These are phyloP conservation scores for Phyllopteryx taeniolatus DNA, from an alignment of 2,113 vertebrate genomes.

Conservation along the genomic window DNA sequence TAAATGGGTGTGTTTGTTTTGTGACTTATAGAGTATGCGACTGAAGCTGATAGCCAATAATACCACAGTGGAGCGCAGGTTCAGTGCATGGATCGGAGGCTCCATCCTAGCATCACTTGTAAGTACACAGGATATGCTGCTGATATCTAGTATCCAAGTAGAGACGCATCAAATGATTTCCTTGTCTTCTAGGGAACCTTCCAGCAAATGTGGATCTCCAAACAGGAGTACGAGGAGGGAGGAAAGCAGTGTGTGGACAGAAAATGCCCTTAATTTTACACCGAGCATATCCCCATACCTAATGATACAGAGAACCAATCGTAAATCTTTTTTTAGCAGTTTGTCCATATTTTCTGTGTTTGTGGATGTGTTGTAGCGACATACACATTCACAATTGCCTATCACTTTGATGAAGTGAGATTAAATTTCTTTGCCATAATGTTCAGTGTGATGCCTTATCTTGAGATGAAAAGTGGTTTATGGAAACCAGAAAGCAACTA, in stretches of 20 bases:
- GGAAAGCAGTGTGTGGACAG: slow-evolving; percentile 98
- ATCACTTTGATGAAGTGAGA: slow-evolving; percentile 15
- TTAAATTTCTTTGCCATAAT: slow-evolving; percentile 20
- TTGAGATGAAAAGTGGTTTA: slow-evolving; percentile 8
- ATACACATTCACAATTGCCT: slow-evolving; percentile 22
- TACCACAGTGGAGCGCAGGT: slow-evolving; percentile 93
- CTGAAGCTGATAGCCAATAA: slow-evolving; percentile 98
- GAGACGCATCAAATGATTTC: background rate
- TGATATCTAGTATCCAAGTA: background rate
- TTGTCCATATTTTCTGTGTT: slow-evolving; percentile 10
- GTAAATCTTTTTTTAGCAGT: slow-evolving; percentile 26
- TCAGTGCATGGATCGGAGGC: slow-evolving; percentile 97
- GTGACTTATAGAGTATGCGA: slow-evolving; percentile 88
- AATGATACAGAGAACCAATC: slow-evolving; percentile 56
- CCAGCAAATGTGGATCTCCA: slow-evolving; percentile 99
- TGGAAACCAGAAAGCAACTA: slow-evolving; percentile 16
- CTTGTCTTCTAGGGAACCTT: slow-evolving; percentile 85
- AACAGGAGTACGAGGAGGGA: slow-evolving; percentile 98
- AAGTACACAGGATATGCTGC: slow-evolving; percentile 49
- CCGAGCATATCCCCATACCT: slow-evolving; percentile 26
- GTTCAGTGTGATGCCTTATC: slow-evolving; percentile 24
- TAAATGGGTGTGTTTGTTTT: background rate
- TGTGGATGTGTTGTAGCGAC: slow-evolving; percentile 32
- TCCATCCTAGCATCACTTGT: slow-evolving; percentile 97
- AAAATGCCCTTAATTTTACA: slow-evolving; percentile 86